Percentiles rank a stretch among this genome's conserved stretches.
Evolutionary conservation across 2,888 invertebrate genomes (phyloP).

Genomic region (Hartigia nigra): DNA sequence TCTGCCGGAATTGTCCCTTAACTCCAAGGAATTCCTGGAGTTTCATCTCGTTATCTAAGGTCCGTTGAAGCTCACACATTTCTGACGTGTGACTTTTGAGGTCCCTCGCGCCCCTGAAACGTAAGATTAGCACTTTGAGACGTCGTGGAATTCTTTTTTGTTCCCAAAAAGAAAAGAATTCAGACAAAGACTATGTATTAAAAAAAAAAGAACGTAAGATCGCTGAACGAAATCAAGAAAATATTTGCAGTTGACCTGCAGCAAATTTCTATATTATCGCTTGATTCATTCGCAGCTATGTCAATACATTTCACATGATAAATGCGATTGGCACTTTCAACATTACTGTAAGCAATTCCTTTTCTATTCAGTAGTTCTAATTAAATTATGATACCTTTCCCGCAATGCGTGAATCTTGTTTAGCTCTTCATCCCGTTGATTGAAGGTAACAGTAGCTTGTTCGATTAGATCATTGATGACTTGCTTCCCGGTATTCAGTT

Average conservation of each 20-base stretch:
- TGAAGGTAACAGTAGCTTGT: constrained; percentile 88
- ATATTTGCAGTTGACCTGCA: neutral
- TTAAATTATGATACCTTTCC: constrained; percentile 65
- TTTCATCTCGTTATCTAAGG: constrained; percentile 86
- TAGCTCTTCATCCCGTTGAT: constrained; percentile 86
- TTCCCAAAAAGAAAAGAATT: constrained; percentile 49
- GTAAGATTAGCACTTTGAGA: neutral
- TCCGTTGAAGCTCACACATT: constrained; percentile 87
- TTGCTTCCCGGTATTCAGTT: constrained; percentile 82
- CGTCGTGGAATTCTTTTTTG: neutral
- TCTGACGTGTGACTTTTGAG: constrained; percentile 73
- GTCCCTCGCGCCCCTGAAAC: constrained; percentile 67
- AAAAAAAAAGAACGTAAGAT: neutral
- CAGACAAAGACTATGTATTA: neutral
- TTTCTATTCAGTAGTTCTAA: neutral
- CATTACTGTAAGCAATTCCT: neutral
- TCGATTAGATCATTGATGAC: constrained; percentile 88
- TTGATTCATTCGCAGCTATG: neutral
- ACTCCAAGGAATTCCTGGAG: constrained; percentile 86
- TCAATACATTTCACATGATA: neutral
- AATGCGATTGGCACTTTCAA: neutral
- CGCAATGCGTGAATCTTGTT: constrained; percentile 83
- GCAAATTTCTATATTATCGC: neutral
- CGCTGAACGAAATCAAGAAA: neutral
- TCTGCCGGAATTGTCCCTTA: constrained; percentile 83